Percentiles rank a stretch among this genome's conserved stretches.
Evolutionary conservation across 2,797 vertebrate genomes (phyloP).

Genomic region (Scleropages formosus): DNA sequence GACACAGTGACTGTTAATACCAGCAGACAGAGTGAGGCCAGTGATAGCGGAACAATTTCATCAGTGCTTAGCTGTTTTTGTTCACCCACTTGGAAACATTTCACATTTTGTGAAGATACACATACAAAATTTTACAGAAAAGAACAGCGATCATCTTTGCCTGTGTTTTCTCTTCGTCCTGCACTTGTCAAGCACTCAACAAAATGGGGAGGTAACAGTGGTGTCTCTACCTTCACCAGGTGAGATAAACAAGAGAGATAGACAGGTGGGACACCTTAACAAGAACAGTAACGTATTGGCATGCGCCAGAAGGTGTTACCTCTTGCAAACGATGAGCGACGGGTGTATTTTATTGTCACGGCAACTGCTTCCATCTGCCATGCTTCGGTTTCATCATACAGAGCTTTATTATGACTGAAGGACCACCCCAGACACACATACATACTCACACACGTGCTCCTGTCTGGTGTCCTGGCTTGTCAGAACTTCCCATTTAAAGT

Average conservation of each 20-base stretch:
- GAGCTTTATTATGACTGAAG: constrained; percentile 80
- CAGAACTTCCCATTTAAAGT: constrained; percentile 72
- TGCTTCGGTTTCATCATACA: constrained; percentile 63
- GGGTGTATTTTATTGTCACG: constrained; percentile 64
- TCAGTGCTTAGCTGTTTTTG: no score
- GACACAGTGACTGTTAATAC: no score
- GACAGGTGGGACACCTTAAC: constrained; percentile 78
- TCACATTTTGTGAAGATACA: no score
- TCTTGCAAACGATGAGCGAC: constrained; percentile 64
- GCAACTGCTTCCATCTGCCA: constrained; percentile 64
- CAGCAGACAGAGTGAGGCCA: no score
- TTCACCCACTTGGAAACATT: no score
- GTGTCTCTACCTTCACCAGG: constrained; percentile 64
- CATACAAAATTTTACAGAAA: no score
- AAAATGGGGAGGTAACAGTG: constrained; percentile 65
- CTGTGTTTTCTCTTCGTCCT: constrained; percentile 24
- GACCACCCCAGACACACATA: constrained; percentile 61
- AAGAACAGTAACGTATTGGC: constrained; percentile 43
- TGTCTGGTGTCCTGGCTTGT: constrained; percentile 66
- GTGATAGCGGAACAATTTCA: no score
- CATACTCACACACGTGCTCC: no score
- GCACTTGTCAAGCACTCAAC: constrained; percentile 28
- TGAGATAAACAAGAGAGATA: constrained; percentile 50
- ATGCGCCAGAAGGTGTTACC: constrained; percentile 32
- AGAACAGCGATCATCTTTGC: no score